Evolutionary conservation across 1,140 invertebrate species (phyloP).

Genomic region (Euschistus heros): DNA sequence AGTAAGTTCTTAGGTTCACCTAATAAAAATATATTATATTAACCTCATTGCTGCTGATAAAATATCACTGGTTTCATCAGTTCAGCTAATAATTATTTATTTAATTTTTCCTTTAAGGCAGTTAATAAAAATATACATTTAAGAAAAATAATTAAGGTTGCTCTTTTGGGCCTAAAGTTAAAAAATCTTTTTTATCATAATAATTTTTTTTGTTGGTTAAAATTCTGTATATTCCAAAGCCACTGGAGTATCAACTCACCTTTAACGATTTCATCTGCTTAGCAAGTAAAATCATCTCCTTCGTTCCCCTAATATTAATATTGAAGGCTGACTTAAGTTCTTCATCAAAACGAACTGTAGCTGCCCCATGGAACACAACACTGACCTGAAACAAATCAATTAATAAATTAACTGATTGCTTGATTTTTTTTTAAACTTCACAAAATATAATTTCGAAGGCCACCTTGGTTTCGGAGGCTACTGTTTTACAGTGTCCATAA

Average conservation of each 20-base stretch:
- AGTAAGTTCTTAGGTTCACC: no score
- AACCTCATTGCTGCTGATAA: no score
- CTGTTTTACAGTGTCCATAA: not conserved
- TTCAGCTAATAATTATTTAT: no score
- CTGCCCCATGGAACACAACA: conserved; percentile 70
- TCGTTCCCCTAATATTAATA: conserved; percentile 51
- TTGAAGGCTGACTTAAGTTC: conserved; percentile 50
- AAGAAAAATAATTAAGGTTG: not conserved
- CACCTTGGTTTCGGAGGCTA: not conserved
- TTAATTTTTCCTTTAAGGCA: no score
- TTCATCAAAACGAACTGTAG: conserved; percentile 81
- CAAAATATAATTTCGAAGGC: not conserved
- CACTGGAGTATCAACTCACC: conserved; percentile 33
- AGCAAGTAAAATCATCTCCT: conserved; percentile 45
- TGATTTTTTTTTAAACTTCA: not conserved
- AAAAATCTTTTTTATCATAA: not conserved
- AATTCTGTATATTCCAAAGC: not conserved
- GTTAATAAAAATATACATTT: no score
- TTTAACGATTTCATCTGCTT: conserved; percentile 54
- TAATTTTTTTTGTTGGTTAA: not conserved
- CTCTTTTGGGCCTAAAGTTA: not conserved
- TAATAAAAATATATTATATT: no score
- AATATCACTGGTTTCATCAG: no score
- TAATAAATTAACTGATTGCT: not conserved
- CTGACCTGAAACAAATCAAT: conserved; percentile 36